Percentiles rank a stretch among this genome's conserved stretches.
Conservation (phyloP, 2,113 vertebrate genomes). For the Fulica atra region DNA sequence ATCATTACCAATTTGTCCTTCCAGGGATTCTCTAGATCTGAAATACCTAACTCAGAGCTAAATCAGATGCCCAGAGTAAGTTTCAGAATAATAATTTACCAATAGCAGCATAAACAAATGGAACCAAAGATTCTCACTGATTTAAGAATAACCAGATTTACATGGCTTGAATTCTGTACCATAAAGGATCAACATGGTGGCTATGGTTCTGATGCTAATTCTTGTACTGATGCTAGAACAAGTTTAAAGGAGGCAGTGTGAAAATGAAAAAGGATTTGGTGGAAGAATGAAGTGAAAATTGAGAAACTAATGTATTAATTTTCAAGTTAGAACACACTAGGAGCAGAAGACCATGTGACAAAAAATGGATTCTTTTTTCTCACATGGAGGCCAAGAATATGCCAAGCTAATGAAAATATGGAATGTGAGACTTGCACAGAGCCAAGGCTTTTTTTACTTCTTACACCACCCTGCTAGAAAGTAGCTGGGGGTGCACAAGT, state of each 20-base stretch:
- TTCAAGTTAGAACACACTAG: neutral
- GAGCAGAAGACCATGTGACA: neutral
- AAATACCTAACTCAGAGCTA: neutral
- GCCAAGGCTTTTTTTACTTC: neutral
- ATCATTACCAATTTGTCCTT: neutral
- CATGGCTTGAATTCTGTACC: neutral
- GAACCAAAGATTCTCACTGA: neutral
- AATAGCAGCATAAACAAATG: neutral
- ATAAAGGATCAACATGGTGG: accelerated
- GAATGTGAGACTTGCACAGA: neutral
- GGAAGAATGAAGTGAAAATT: neutral
- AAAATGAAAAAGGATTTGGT: neutral
- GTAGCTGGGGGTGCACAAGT: accelerated
- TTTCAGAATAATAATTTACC: neutral
- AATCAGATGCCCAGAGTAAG: neutral
- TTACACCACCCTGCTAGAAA: neutral
- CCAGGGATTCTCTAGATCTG: neutral
- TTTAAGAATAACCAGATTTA: neutral
- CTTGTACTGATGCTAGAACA: neutral
- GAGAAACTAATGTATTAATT: neutral
- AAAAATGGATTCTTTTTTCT: neutral
- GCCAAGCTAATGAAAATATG: neutral
- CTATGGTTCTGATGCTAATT: neutral
- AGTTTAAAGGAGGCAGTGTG: neutral
- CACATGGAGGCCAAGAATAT: neutral